Base-by-base conservation (phyloP, 2,888 invertebrate genomes). In the Erpobdella octoculata region DNA sequence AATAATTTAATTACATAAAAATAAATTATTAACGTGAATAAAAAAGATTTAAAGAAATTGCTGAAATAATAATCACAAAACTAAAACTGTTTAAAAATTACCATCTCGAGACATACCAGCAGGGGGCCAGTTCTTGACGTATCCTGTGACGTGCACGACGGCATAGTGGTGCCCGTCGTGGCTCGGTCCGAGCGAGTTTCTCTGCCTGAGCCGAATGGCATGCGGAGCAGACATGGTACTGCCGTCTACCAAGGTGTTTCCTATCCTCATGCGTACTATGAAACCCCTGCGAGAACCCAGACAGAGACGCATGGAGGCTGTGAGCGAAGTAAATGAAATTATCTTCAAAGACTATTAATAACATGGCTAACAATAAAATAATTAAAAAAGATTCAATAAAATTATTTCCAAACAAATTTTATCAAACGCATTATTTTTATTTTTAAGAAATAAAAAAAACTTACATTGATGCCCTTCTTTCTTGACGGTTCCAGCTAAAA, bases 121-220 rank as follows among this genome's bases (percentile, higher is more conserved):
- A 38, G 95, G 94, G 28, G 95, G 94, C 95, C 96, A 97, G 85
- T 96, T 97, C 85, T 98, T 98, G 72, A 98, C 94, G 83, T 99
- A 98, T 18, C 98, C 98, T 36, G 98, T 98, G 85, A 97, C 97
- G 83, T 99, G 98, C 28, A 98, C 94, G 37, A 98, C 96, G 15
- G 96, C 95, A 84, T 92, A 98, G 84, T 93, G 94, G 82, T 92
- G 91, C 53, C 96, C 96, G 85, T 96, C 96, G 15, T 77, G 76
- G 9, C 91, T 90, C 9, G 93, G 93, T 0, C 95, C 95, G 71
- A 96, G 86, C 53, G 93, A 93, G 85, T 94, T 95, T 78, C 95
- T 88, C 83, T 95, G 94, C 80, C 95, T 91, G 80, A 95, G 87
- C 80, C 95, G 91, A 80, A 95, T 87, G 70, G 95, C 89, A 80